phyloP scores from a whole-genome alignment of 2,113 vertebrate genomes.

The Phycodurus eques region DNA sequence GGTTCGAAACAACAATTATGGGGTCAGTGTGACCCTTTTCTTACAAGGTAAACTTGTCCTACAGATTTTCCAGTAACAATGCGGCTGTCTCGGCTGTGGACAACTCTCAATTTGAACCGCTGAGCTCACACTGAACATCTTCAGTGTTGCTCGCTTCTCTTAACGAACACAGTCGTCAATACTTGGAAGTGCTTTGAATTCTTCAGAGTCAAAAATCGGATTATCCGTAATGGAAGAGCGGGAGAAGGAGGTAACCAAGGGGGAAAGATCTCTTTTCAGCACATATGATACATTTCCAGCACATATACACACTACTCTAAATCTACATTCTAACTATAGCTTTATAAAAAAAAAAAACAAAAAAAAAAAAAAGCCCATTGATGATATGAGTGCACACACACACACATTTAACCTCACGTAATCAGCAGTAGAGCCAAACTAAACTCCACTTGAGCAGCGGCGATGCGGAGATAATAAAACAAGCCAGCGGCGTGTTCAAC shows the following conservation, averaged over 20 bases:
- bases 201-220: conserved; percentile 1
- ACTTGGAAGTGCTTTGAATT: conserved; percentile 3
- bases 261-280: background rate
- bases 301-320: background rate
- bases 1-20: background rate
- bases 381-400: background rate
- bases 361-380: background rate
- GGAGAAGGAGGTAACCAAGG: background rate
- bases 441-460: conserved; percentile 41
- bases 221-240: conserved; percentile 12
- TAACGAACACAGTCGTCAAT: background rate
- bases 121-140: background rate
- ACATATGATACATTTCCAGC: background rate
- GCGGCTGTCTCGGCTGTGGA: background rate
- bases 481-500: conserved; percentile 63
- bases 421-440: conserved; percentile 32
- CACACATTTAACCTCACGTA: conserved; percentile 10
- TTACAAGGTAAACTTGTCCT: background rate
- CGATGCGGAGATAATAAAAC: conserved; percentile 66
- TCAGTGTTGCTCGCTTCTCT: background rate
- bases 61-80: background rate
- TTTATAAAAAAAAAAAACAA: conserved; percentile 8
- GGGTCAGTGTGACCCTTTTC: background rate
- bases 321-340: background rate
- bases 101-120: background rate